Percentiles rank a stretch among this genome's conserved stretches.
Evolutionary conservation across 2,113 vertebrate genomes (phyloP).

Genomic region (Alouatta palliata): DNA sequence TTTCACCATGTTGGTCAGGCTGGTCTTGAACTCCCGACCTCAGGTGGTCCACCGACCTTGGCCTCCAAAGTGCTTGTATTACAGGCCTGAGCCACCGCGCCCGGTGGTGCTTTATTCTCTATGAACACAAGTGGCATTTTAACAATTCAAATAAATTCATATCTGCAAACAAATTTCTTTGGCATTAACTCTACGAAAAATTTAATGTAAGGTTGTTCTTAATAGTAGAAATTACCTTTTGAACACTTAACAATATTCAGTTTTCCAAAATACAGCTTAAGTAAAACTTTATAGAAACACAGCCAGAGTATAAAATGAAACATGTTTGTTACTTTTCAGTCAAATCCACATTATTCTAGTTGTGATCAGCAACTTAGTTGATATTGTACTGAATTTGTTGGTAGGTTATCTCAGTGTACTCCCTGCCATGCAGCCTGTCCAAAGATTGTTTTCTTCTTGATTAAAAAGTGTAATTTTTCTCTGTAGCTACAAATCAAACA

Average conservation of each 20-base stretch:
- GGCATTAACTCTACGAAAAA: neutral
- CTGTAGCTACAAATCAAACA: neutral
- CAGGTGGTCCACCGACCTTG: too few species aligned
- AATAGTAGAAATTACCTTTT: slow-evolving; percentile 6
- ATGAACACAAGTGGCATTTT: slow-evolving; percentile 22
- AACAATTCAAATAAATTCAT: slow-evolving; percentile 24
- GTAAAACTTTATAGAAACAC: slow-evolving; percentile 23
- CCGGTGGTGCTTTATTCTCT: neutral
- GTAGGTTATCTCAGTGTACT: slow-evolving; percentile 13
- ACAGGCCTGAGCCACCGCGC: too few species aligned
- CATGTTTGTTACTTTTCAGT: slow-evolving; percentile 2
- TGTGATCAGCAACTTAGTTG: neutral
- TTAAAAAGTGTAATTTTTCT: slow-evolving; percentile 7
- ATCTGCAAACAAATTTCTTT: slow-evolving; percentile 6
- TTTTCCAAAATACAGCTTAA: slow-evolving; percentile 37
- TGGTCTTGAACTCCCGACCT: too few species aligned
- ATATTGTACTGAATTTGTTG: neutral
- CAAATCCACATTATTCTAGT: slow-evolving; percentile 22
- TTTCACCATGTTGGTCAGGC: too few species aligned
- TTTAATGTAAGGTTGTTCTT: neutral
- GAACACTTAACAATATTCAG: neutral
- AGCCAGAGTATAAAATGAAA: slow-evolving; percentile 3
- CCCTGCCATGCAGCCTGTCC: neutral
- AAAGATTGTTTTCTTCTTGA: slow-evolving; percentile 16
- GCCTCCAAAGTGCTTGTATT: too few species aligned